A percentile compares a stretch with the other conserved stretches of the same genome.
These are phyloP conservation scores for Solenopsis invicta DNA, from an alignment of 1,140 invertebrate species.

Conservation along the genomic window DNA sequence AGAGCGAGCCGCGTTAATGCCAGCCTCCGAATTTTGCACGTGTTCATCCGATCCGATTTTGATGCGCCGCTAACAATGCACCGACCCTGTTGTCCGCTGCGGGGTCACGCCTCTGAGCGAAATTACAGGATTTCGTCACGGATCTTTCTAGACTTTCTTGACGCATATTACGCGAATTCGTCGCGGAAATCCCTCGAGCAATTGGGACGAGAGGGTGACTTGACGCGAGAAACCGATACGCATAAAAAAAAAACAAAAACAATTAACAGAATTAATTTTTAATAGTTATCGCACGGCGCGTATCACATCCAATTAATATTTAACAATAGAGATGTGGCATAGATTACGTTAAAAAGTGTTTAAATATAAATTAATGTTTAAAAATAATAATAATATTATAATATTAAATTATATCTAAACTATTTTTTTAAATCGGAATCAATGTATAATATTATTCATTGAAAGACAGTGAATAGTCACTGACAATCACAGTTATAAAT, in stretches of 20 bases:
- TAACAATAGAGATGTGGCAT: not conserved
- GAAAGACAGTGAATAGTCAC: no score
- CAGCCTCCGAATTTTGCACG: slow-evolving; percentile 71
- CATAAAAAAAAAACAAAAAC: not conserved
- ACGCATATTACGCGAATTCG: slow-evolving; percentile 52
- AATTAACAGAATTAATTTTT: not conserved
- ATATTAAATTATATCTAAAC: no score
- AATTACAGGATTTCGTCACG: slow-evolving; percentile 58
- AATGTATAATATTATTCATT: no score
- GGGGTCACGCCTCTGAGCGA: slow-evolving; percentile 52
- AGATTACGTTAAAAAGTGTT: no score
- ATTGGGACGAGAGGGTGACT: slow-evolving; percentile 25
- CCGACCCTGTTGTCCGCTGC: slow-evolving; percentile 62
- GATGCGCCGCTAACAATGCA: slow-evolving; percentile 80
- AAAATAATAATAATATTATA: no score
- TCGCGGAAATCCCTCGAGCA: slow-evolving; percentile 18
- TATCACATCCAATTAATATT: not conserved
- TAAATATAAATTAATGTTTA: no score
- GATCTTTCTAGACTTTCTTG: slow-evolving; percentile 37
- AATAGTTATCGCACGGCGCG: no score
- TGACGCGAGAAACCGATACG: not conserved
- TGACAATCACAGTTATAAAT: no score
- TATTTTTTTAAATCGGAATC: no score
- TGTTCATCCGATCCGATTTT: slow-evolving; percentile 83
- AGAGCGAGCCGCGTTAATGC: slow-evolving; percentile 12